Evolutionary conservation across 2,888 invertebrate species (phyloP), one percentile per base, ranked within the genome.

Genomic region (Boloria selene): DNA sequence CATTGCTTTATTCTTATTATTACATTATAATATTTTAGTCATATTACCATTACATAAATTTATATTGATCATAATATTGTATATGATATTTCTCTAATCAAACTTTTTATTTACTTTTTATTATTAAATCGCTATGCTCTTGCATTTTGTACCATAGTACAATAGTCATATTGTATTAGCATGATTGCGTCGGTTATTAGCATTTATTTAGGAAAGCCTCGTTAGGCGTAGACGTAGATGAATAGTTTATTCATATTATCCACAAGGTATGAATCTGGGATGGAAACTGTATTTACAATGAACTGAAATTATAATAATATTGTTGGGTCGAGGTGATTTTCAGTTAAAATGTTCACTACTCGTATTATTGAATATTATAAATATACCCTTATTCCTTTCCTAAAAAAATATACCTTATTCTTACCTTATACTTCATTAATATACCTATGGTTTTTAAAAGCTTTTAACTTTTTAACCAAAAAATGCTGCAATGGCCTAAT

Each of bases 131-230:
- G 58, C 17, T 59, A n/a, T 4, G 56, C 10, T 75, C 73, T 70
- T 64, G 38, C 73, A 58, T 67, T 69, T 84, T 82, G 74, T 22
- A 71, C 79, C 81, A 79, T 63, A 73, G 62, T 44, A 62, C 63
- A 76, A 77, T 75, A 79, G 76, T 79, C 80, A 82, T 84, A 86
- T 84, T 82, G 82, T 85, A 84, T 87, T 85, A 88, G 84, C 84
- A 87, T 85, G 87, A 87, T 88, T 88, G 85, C 82, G 77, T 73
- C 73, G 79, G 83, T 84, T 86, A 87, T 87, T 86, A 86, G 85
- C 87, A 88, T 87, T 88, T 86, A 84, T 87, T 88, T 85, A 83
- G 83, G 82, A 78, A 79, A 73, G 82, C 78, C 80, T 86, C 83
- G 83, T 84, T 84, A 85, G 82, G 73, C 74, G 73, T 70, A 80